These are phyloP conservation scores for Heliconius congener DNA, from an alignment of 1,140 invertebrate species.

Conservation along the genomic window DNA sequence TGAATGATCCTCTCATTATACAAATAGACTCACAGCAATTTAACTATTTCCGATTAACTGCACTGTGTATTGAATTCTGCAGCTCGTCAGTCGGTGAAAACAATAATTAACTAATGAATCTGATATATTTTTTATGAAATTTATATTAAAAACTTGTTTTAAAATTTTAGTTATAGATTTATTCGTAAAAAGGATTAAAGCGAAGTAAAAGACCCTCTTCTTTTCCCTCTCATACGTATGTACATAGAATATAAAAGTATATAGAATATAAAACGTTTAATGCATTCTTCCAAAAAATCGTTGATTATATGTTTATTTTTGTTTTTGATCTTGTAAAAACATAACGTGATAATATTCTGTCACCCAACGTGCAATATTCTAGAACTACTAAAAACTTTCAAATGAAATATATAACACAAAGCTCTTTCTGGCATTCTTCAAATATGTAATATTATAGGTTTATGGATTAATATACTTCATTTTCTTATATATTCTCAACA, in stretches of 20 bases:
- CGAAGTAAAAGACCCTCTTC: no score
- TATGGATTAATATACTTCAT: neutral
- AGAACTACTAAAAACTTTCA: neutral
- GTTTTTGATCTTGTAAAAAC: neutral
- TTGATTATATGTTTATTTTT: neutral
- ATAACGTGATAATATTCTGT: neutral
- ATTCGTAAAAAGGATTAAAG: no score
- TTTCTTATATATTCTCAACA: neutral
- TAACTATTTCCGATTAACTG: conserved; percentile 5
- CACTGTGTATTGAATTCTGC: neutral
- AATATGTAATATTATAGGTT: neutral
- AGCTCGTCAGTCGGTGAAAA: neutral
- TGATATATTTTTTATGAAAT: neutral
- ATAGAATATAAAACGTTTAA: no score
- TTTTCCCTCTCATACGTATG: no score
- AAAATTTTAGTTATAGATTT: no score
- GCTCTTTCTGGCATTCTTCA: neutral
- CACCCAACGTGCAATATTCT: neutral
- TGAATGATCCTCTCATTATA: neutral
- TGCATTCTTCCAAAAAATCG: neutral
- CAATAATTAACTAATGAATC: neutral
- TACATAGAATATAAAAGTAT: no score
- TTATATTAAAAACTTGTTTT: no score
- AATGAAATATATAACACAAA: neutral
- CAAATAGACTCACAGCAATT: conserved; percentile 9